phyloP scores from a whole-genome alignment of 2,113 vertebrate species.

The Phyllopteryx taeniolatus region DNA sequence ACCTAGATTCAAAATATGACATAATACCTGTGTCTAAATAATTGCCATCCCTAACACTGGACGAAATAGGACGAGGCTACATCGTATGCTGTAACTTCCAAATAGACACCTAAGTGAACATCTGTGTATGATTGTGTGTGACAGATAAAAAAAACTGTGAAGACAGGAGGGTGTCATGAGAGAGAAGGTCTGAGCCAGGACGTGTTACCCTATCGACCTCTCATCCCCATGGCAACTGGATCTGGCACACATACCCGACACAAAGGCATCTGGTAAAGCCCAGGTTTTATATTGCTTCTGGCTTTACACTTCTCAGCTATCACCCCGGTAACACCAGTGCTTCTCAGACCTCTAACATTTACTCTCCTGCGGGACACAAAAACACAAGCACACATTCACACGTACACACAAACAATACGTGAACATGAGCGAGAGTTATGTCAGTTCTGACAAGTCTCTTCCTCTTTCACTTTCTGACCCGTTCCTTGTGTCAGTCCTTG shows the following conservation, averaged over 20 bases:
- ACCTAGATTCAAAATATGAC: neutral
- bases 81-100: neutral
- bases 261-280: constrained; percentile 71
- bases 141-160: constrained; percentile 19
- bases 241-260: constrained; percentile 63
- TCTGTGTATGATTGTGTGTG: constrained; percentile 7
- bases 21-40: too few species aligned
- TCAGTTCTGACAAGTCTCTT: constrained; percentile 31
- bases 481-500: constrained; percentile 5
- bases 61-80: too few species aligned
- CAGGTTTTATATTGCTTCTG: constrained; percentile 77
- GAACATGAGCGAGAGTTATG: constrained; percentile 38
- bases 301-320: constrained; percentile 62
- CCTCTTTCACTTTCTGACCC: constrained; percentile 22
- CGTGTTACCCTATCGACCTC: constrained; percentile 57
- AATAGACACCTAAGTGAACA: neutral
- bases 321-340: constrained; percentile 67
- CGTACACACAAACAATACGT: constrained; percentile 5
- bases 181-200: constrained; percentile 64
- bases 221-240: constrained; percentile 62
- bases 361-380: constrained; percentile 48
- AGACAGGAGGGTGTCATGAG: constrained; percentile 23
- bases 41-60: too few species aligned
- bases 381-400: constrained; percentile 17
- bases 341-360: constrained; percentile 67